Conservation (phyloP, 1,140 invertebrate species). For the Heliconius hermathena region DNA sequence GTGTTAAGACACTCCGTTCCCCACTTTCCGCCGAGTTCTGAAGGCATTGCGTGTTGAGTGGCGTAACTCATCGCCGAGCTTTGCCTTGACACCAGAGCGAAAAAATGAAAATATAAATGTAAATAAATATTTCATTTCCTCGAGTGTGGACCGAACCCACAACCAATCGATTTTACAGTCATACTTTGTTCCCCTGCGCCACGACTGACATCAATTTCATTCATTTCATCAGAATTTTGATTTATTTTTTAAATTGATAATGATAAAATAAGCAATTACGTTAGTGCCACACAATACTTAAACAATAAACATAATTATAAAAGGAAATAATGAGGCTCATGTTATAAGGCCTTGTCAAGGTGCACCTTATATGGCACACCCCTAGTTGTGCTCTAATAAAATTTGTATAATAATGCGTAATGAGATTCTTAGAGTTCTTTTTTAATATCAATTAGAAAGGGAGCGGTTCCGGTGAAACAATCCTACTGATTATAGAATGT, state of each 20-base stretch:
- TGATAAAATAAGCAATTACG: background rate
- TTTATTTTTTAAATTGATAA: background rate
- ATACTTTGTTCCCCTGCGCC: no score
- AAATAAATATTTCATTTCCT: no score
- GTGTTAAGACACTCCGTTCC: no score
- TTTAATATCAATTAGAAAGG: slow-evolving; percentile 24
- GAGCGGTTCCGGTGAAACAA: slow-evolving; percentile 15
- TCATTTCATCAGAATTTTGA: background rate
- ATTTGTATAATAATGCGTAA: slow-evolving; percentile 35
- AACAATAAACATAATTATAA: background rate
- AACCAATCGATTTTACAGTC: no score
- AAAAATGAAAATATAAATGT: no score
- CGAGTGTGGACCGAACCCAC: no score
- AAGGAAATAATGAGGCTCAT: background rate
- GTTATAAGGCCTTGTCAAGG: slow-evolving; percentile 13
- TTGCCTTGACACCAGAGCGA: no score
- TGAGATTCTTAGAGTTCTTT: slow-evolving; percentile 9
- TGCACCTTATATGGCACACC: slow-evolving; percentile 34
- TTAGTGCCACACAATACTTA: background rate
- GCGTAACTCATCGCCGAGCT: no score
- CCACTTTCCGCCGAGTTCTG: no score
- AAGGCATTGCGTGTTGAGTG: no score
- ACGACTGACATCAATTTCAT: no score
- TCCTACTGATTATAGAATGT: no score
- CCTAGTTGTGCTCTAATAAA: slow-evolving; percentile 34